phyloP scores from a whole-genome alignment of 2,888 invertebrate genomes.

The Microctonus hyperodae region DNA sequence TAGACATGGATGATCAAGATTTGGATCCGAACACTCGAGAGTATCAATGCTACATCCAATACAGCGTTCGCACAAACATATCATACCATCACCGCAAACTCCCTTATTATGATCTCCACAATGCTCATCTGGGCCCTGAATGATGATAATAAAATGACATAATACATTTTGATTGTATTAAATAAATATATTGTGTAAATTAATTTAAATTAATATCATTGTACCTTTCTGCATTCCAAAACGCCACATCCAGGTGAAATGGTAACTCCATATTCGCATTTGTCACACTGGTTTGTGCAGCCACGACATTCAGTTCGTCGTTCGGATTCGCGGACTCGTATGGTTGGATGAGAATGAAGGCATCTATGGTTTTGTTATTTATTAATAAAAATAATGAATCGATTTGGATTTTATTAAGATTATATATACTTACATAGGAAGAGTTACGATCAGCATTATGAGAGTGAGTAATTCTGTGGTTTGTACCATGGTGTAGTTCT shows the following conservation, averaged over 20 bases:
- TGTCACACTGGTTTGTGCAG: conserved; percentile 48
- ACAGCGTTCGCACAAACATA: conserved; percentile 60
- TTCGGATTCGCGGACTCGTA: conserved; percentile 42
- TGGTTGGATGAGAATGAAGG: conserved; percentile 43
- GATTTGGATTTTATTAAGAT: neutral
- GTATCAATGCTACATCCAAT: conserved; percentile 59
- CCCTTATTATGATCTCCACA: conserved; percentile 62
- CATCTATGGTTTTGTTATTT: conserved; percentile 39
- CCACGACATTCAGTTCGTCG: conserved; percentile 42
- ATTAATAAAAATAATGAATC: neutral
- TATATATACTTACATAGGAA: conserved; percentile 45
- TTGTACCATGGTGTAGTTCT: neutral
- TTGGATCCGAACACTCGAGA: conserved; percentile 43
- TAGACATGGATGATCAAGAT: conserved; percentile 41
- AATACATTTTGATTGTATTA: neutral
- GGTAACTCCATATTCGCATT: conserved; percentile 48
- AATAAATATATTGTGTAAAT: neutral
- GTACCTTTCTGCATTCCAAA: conserved; percentile 49
- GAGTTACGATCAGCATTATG: conserved; percentile 39
- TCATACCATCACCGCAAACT: conserved; percentile 60
- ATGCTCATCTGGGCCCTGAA: conserved; percentile 62
- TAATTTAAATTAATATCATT: neutral
- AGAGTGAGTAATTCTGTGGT: neutral
- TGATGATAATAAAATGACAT: neutral
- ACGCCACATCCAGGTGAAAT: conserved; percentile 46